phyloP scores from a whole-genome alignment of 2,113 vertebrate species.

The Bufo bufo region DNA sequence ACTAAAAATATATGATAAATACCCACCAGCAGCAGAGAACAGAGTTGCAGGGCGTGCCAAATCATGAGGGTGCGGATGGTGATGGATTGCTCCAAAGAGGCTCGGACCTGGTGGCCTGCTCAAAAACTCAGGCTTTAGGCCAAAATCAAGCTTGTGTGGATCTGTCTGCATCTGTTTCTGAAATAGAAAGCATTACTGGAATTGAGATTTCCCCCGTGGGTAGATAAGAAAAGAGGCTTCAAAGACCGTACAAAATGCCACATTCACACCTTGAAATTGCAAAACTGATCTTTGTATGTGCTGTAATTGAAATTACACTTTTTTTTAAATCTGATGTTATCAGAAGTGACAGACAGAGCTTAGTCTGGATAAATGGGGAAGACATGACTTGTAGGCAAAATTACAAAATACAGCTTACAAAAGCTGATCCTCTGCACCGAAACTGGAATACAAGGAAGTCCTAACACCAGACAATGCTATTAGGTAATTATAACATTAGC shows the following conservation, averaged over 20 bases:
- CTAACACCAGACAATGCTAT: background rate
- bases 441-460: background rate
- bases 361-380: conserved; percentile 18
- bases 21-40: conserved; percentile 92
- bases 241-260: conserved; percentile 53
- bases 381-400: conserved; percentile 35
- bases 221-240: conserved; percentile 31
- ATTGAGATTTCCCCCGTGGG: conserved; percentile 38
- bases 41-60: conserved; percentile 92
- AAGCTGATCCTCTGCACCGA: background rate
- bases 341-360: conserved; percentile 45
- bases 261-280: conserved; percentile 56
- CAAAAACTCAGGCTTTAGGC: conserved; percentile 94
- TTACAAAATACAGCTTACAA: background rate
- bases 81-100: conserved; percentile 91
- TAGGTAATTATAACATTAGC: background rate
- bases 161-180: conserved; percentile 99
- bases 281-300: conserved; percentile 49
- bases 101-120: conserved; percentile 92
- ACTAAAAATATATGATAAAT: background rate
- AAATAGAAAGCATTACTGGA: conserved; percentile 62
- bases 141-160: conserved; percentile 97
- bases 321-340: conserved; percentile 46
- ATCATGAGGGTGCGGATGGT: conserved; percentile 90
- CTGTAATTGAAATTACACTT: conserved; percentile 52